phyloP scores from a whole-genome alignment of 2,888 invertebrate species.

The Athripsodes cinereus region DNA sequence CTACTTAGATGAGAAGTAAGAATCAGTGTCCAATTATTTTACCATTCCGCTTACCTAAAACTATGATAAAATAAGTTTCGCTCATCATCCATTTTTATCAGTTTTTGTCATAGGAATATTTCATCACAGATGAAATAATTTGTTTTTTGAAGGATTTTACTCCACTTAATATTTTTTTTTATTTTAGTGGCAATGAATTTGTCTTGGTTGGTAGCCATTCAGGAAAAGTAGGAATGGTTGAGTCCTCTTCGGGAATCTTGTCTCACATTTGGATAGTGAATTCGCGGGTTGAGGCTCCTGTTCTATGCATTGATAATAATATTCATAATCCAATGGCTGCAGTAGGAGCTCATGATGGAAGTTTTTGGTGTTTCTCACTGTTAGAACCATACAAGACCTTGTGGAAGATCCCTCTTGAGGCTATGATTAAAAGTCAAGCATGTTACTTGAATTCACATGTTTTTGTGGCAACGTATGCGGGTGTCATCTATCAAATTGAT shows the following conservation, averaged over 20 bases:
- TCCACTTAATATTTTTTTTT: neutral
- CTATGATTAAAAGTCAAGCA: conserved; percentile 59
- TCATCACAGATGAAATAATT: too few relatives aligned
- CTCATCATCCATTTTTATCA: too few relatives aligned
- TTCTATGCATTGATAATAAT: conserved; percentile 36
- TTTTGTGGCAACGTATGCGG: conserved; percentile 69
- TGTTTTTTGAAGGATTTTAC: neutral
- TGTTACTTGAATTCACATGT: conserved; percentile 39
- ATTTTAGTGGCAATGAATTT: conserved; percentile 25
- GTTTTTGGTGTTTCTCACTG: conserved; percentile 59
- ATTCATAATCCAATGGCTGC: conserved; percentile 34
- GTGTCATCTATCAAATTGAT: conserved; percentile 54
- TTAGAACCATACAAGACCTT: conserved; percentile 43
- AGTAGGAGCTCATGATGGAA: conserved; percentile 74
- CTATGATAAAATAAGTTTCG: too few relatives aligned
- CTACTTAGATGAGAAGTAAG: conserved; percentile 42
- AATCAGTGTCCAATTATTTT: too few relatives aligned
- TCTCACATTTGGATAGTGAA: conserved; percentile 49
- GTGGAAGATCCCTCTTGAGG: conserved; percentile 58
- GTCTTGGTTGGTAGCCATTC: conserved; percentile 70
- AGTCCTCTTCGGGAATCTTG: conserved; percentile 47
- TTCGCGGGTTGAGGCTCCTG: conserved; percentile 68
- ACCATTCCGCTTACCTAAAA: too few relatives aligned
- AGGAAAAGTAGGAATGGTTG: conserved; percentile 57
- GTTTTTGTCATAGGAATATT: too few relatives aligned